Evolutionary conservation across 2,113 vertebrate species (phyloP).

Genomic region (Neomonachus schauinslandi): DNA sequence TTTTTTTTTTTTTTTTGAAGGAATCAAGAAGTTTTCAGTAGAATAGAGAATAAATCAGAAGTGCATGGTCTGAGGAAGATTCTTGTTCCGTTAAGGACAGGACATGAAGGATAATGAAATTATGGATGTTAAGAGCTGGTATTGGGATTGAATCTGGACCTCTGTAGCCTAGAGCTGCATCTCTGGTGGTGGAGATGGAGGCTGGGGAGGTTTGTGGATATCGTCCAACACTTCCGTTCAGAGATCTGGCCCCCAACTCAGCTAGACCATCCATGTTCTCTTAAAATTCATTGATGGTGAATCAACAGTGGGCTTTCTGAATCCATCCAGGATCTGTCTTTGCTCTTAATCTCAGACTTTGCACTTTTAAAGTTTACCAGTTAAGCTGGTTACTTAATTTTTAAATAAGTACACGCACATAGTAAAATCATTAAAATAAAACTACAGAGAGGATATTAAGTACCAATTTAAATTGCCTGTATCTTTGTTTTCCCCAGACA

Average conservation of each 20-base stretch:
- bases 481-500: not conserved
- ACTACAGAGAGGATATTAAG: not conserved
- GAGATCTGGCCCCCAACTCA: not conserved
- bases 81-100: not conserved
- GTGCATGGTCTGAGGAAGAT: not conserved
- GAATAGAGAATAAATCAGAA: not conserved
- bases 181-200: not conserved
- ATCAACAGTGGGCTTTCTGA: not conserved
- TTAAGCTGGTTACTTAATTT: not conserved
- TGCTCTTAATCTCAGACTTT: not conserved
- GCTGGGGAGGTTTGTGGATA: rapidly evolving
- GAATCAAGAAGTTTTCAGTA: not conserved
- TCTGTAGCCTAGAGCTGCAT: not conserved
- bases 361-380: not conserved
- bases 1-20: not conserved
- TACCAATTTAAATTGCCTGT: not conserved
- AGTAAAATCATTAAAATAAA: not conserved
- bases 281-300: not conserved
- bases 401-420: not conserved
- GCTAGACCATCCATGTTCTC: not conserved
- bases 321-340: not conserved
- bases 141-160: not conserved
- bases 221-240: not conserved
- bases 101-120: not conserved
- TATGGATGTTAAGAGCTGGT: not conserved